Percentiles rank a stretch among this genome's conserved stretches.
Conservation (phyloP, 2,113 vertebrate species). For the Laticauda colubrina region DNA sequence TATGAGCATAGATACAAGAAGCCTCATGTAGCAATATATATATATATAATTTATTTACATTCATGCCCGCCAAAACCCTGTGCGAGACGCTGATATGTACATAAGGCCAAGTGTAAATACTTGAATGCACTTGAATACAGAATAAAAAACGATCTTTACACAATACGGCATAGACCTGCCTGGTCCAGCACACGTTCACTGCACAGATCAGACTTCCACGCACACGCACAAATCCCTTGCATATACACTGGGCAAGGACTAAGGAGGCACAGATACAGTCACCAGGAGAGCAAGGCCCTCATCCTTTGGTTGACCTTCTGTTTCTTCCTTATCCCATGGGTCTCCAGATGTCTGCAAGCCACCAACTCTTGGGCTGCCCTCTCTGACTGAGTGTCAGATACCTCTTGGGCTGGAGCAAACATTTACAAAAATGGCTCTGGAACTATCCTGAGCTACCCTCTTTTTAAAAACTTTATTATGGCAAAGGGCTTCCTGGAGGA, state of each 20-base stretch:
- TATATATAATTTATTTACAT: constrained; percentile 84
- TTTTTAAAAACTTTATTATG: neutral
- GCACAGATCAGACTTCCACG: constrained; percentile 70
- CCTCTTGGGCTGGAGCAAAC: constrained; percentile 39
- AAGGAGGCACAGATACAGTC: constrained; percentile 24
- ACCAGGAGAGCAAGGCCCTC: constrained; percentile 2
- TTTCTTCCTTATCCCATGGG: neutral
- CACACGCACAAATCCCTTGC: constrained; percentile 72
- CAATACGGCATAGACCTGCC: constrained; percentile 61
- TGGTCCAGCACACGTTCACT: constrained; percentile 67
- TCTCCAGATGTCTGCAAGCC: constrained; percentile 14
- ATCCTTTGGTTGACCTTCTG: constrained; percentile 13
- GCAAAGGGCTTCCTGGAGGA: neutral
- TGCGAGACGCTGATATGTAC: constrained; percentile 75
- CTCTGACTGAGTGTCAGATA: neutral
- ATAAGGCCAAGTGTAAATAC: constrained; percentile 87
- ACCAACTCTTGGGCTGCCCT: neutral
- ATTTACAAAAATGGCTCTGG: constrained; percentile 25
- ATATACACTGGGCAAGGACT: constrained; percentile 64
- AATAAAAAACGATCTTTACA: constrained; percentile 80
- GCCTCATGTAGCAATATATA: constrained; percentile 79
- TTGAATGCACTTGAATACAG: constrained; percentile 81
- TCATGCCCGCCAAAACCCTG: constrained; percentile 77
- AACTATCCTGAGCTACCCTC: neutral
- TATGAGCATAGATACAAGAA: constrained; percentile 34